Conservation (phyloP, 2,113 vertebrate genomes). For the Helogale parvula region DNA sequence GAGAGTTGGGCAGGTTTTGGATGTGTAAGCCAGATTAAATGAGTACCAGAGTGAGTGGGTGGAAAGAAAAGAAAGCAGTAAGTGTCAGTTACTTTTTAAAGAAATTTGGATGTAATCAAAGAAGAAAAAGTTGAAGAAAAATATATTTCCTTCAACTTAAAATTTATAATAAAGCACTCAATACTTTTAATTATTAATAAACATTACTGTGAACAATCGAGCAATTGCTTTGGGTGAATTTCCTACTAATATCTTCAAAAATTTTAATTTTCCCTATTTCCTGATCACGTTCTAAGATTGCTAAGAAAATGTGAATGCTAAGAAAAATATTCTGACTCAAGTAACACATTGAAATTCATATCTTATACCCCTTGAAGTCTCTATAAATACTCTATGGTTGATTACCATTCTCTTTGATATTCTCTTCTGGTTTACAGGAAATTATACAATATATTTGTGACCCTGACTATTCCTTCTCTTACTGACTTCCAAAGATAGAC, state of each 20-base stretch:
- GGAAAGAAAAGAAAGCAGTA: neutral
- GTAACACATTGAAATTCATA: slow-evolving; percentile 14
- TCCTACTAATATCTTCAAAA: neutral
- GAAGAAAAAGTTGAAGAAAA: neutral
- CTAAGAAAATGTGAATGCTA: slow-evolving; percentile 21
- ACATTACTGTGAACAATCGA: neutral
- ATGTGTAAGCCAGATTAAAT: neutral
- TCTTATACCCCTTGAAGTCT: neutral
- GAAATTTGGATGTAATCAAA: neutral
- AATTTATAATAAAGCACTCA: neutral
- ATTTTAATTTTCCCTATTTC: neutral
- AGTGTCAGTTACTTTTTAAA: neutral
- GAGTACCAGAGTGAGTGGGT: neutral
- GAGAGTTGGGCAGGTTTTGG: neutral
- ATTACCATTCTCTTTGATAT: neutral
- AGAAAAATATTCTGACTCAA: neutral
- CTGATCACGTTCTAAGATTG: neutral
- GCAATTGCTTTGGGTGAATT: neutral
- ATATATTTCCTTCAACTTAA: neutral
- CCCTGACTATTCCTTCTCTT: neutral
- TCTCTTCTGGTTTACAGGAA: neutral
- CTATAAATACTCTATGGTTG: neutral
- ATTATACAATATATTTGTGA: neutral
- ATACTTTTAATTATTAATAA: slow-evolving; percentile 5
- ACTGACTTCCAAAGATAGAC: neutral